A percentile compares a stretch with the other conserved stretches of the same genome.
Evolutionary conservation across 2,797 vertebrate species (phyloP).

Genomic region (Anguilla anguilla): DNA sequence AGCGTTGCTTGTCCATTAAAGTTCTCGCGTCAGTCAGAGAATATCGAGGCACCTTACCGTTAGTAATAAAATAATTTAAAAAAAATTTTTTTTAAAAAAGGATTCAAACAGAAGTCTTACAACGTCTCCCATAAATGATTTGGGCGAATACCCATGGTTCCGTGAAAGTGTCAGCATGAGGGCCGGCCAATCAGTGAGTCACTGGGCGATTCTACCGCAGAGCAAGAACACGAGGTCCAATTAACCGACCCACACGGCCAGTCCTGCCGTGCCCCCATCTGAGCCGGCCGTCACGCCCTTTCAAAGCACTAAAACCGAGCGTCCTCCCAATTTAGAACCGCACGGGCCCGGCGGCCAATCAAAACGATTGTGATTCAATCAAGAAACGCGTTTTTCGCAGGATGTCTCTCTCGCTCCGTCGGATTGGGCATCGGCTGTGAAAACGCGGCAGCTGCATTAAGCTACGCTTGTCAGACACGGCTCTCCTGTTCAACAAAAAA

Average conservation of each 20-base stretch:
- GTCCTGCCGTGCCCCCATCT: no score
- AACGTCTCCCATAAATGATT: background rate
- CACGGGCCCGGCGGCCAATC: background rate
- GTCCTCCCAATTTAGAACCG: background rate
- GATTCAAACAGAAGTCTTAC: background rate
- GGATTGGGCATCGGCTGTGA: background rate
- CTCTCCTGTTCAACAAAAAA: background rate
- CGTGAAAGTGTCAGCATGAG: background rate
- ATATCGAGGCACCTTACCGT: background rate
- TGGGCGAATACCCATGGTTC: background rate
- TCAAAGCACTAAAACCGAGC: background rate
- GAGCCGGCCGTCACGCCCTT: no score
- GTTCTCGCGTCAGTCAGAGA: slow-evolving; percentile 26
- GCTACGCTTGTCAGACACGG: background rate
- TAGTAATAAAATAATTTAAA: background rate
- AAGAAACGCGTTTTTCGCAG: background rate
- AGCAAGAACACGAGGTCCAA: background rate
- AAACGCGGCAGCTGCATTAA: background rate
- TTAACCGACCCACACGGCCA: background rate
- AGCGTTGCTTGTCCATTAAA: background rate
- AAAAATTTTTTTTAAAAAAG: background rate
- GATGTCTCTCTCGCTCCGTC: background rate
- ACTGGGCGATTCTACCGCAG: background rate
- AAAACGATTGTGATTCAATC: slow-evolving; percentile 1
- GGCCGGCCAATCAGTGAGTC: background rate